Evolutionary conservation across 2,888 invertebrate species (phyloP), one percentile per base, ranked within the genome.

Genomic region (Scaptomyza tumidula): DNA sequence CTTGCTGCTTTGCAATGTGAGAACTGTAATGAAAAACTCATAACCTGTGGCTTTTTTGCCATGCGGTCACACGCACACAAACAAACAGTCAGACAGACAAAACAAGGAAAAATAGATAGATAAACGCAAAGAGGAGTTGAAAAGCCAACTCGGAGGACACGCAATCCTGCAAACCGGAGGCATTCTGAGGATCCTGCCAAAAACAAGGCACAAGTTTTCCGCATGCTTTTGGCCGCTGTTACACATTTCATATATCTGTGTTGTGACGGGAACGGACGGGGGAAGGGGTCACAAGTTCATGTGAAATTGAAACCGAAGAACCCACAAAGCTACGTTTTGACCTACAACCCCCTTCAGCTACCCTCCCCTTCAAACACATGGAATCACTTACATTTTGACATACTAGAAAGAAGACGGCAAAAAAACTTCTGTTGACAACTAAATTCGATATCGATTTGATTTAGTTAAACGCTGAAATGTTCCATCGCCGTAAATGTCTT

Each of bases 391-490:
- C 86, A 68, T 50, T 75, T 67, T 86, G 84, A 86, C 86, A 86
- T 79, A 73, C 75, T 68, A 37, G 29, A 27, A 19, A 29, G 16
- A 31, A 39, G 9, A 53, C 14, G 14, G n/a, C 10, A n/a, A 72
- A 70, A 76, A 75, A 78, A 78, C 71, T 84, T 84, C 48, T 74
- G 63, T 65, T 85, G 84, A 85, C 84, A 88, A 86, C 86, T 85
- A 83, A 86, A 85, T 85, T 85, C 84, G 76, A 85, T 86, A 85
- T 85, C 84, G 84, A 88, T 85, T 85, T 85, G 88, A 85, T 88
- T 86, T 86, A 88, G 88, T 86, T 88, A 88, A 88, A 76, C 80
- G 84, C 49, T 62, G 65, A 80, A 83, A 78, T 70, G 70, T 68
- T 67, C 62, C 59, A 14, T 58, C 64, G 11, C 35, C 24, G 24